These are phyloP conservation scores for Resseliella maxima DNA, from an alignment of 2,888 invertebrate genomes.

Conservation along the genomic window DNA sequence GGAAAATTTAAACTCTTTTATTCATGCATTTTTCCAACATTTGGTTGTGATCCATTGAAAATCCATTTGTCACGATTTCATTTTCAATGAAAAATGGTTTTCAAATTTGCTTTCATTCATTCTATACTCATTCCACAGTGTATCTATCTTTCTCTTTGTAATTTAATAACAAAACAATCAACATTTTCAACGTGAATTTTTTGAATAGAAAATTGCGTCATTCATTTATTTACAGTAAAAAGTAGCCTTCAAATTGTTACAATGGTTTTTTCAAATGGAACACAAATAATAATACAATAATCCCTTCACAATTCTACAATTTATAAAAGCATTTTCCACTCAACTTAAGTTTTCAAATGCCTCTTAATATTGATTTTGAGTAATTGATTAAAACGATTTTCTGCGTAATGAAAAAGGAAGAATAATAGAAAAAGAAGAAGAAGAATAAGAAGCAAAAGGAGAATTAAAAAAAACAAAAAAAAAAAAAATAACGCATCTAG, in stretches of 20 bases:
- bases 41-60: too few species aligned
- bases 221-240: neutral
- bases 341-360: neutral
- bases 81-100: too few species aligned
- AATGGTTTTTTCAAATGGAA: too few species aligned
- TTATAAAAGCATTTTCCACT: neutral
- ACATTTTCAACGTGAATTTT: neutral
- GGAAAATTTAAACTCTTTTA: too few species aligned
- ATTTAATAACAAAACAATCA: neutral
- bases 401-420: neutral
- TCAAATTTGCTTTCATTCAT: too few species aligned
- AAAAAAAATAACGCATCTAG: neutral
- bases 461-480: neutral
- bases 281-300: neutral
- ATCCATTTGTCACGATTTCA: too few species aligned
- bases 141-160: neutral
- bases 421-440: neutral
- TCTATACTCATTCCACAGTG: too few species aligned
- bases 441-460: neutral
- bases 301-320: neutral
- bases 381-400: too few species aligned
- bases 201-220: neutral
- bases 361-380: neutral
- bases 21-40: too few species aligned
- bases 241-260: neutral